Evolutionary conservation across 2,113 vertebrate genomes (phyloP).

Genomic region (Erinaceus europaeus): DNA sequence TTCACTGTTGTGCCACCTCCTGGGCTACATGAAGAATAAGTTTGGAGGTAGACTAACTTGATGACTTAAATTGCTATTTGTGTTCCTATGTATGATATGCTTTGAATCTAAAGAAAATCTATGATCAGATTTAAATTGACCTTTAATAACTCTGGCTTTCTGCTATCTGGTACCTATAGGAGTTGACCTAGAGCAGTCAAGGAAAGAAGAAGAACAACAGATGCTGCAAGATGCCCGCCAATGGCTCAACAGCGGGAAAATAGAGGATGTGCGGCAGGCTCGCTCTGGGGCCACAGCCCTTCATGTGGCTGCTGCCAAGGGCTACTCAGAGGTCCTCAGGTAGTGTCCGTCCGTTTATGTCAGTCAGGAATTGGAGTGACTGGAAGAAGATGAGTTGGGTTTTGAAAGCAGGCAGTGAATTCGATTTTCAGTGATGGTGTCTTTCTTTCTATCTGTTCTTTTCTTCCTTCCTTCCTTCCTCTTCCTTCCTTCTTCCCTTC

Average conservation of each 20-base stretch:
- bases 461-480: background rate
- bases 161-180: constrained; percentile 78
- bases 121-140: background rate
- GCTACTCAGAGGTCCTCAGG: constrained; percentile 96
- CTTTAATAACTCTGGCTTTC: background rate
- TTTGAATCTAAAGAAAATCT: background rate
- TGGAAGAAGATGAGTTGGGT: background rate
- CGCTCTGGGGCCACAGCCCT: constrained; percentile 92
- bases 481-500: background rate
- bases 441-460: background rate
- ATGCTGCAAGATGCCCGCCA: constrained; percentile 91
- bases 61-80: background rate
- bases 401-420: background rate
- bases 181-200: constrained; percentile 89
- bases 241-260: constrained; percentile 91
- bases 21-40: too few relatives aligned
- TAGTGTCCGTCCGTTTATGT: constrained; percentile 65
- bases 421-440: background rate
- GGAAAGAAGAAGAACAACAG: constrained; percentile 91
- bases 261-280: constrained; percentile 84
- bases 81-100: background rate
- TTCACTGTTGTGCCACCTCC: too few relatives aligned
- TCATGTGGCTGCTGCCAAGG: constrained; percentile 95
- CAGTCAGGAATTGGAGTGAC: background rate
- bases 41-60: background rate